A percentile compares a stretch with the other conserved stretches of the same genome.
These are phyloP conservation scores for Rana temporaria DNA, from an alignment of 2,113 vertebrate species.

Conservation along the genomic window DNA sequence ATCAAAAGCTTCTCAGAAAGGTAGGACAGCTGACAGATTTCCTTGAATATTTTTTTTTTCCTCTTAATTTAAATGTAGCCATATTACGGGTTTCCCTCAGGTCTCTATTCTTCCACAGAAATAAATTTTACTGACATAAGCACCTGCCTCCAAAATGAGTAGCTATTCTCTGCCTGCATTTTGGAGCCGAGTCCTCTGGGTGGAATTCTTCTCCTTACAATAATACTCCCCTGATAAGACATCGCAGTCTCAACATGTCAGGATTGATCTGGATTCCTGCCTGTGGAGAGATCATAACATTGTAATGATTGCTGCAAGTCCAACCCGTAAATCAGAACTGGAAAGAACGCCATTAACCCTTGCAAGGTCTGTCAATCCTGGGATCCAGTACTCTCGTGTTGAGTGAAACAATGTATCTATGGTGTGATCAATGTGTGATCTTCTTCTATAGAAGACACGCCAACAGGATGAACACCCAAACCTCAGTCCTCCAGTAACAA, in stretches of 20 bases:
- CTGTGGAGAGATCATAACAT: conserved; percentile 46
- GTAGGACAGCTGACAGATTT: too few relatives aligned
- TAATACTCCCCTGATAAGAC: conserved; percentile 50
- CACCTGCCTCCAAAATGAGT: not conserved
- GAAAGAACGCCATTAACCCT: conserved; percentile 20
- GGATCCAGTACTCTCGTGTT: too few relatives aligned
- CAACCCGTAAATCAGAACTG: conserved; percentile 28
- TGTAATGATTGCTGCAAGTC: conserved; percentile 47
- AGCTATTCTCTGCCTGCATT: not conserved
- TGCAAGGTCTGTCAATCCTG: not conserved
- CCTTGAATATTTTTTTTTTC: too few relatives aligned
- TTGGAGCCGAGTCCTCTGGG: conserved; percentile 38
- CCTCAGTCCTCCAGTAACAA: too few relatives aligned
- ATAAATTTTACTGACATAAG: not conserved
- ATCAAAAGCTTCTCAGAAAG: too few relatives aligned
- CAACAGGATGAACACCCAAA: too few relatives aligned
- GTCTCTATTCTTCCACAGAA: not conserved
- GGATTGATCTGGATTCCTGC: conserved; percentile 39
- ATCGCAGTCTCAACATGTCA: conserved; percentile 51
- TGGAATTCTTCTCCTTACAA: conserved; percentile 27
- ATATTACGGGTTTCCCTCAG: not conserved
- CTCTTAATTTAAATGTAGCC: not conserved
- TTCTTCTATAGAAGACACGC: too few relatives aligned
- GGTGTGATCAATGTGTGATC: too few relatives aligned
- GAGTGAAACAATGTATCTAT: too few relatives aligned